Evolutionary conservation across 1,140 invertebrate genomes (phyloP).

Genomic region (Drosophila tropicalis): DNA sequence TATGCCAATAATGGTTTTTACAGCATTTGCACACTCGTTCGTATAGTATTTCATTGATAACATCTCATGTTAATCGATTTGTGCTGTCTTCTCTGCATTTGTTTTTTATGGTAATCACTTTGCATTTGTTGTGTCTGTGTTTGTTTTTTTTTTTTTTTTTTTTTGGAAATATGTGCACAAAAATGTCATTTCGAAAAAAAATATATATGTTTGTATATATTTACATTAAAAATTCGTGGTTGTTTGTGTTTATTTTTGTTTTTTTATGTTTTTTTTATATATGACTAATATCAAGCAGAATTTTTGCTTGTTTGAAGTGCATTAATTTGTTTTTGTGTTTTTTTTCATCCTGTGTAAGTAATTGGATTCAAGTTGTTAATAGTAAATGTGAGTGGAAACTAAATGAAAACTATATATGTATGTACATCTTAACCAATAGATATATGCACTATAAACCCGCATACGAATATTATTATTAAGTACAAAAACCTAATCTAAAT

Average conservation of each 20-base stretch:
- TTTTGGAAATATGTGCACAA: constrained; percentile 36
- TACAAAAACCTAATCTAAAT: constrained; percentile 5
- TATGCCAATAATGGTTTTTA: constrained; percentile 61
- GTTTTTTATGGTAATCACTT: constrained; percentile 53
- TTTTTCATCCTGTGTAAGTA: not conserved
- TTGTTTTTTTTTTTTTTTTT: constrained; percentile 14
- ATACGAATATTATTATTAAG: constrained; percentile 3
- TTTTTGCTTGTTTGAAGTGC: constrained; percentile 14
- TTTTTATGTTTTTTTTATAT: too few relatives aligned
- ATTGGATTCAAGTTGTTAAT: not conserved
- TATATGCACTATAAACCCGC: not conserved
- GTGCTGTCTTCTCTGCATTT: constrained; percentile 10
- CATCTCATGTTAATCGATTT: constrained; percentile 58
- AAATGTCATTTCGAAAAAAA: constrained; percentile 48
- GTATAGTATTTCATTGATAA: constrained; percentile 57
- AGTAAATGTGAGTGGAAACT: not conserved
- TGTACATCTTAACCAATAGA: not conserved
- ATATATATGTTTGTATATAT: constrained; percentile 29
- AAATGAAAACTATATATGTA: not conserved
- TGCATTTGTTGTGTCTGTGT: constrained; percentile 32
- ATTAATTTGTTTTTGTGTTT: not conserved
- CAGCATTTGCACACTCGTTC: constrained; percentile 59
- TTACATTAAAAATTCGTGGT: constrained; percentile 61
- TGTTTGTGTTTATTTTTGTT: not conserved
- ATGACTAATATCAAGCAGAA: not conserved